Evolutionary conservation across 2,113 vertebrate genomes (phyloP).

Genomic region (Cyanoramphus novaezelandiae): DNA sequence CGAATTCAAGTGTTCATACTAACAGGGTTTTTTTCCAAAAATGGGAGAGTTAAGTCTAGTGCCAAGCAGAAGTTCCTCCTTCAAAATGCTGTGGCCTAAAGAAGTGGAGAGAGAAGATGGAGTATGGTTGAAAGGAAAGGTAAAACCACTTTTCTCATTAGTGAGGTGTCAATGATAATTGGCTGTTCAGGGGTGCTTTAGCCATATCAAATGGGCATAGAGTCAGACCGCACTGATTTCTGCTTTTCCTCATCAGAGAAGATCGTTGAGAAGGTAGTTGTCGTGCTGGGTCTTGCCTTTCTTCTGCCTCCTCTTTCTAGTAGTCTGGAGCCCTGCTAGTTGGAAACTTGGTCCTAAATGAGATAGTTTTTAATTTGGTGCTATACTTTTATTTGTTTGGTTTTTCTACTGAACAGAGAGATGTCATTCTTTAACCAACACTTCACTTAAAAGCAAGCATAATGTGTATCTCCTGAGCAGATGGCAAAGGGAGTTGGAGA

Average conservation of each 20-base stretch:
- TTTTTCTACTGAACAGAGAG: background rate
- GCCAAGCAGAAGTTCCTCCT: background rate
- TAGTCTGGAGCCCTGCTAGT: background rate
- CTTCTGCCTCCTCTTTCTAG: background rate
- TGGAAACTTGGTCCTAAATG: background rate
- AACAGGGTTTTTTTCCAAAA: background rate
- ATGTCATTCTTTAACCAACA: background rate
- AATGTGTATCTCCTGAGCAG: background rate
- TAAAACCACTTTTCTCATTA: accelerated
- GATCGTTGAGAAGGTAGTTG: background rate
- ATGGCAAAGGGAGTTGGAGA: background rate
- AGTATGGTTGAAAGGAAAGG: background rate
- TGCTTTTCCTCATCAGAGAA: background rate
- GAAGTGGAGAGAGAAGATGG: background rate
- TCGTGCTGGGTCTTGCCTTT: background rate
- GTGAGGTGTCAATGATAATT: background rate
- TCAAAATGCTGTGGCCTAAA: background rate
- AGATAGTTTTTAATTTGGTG: background rate
- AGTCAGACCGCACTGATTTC: background rate
- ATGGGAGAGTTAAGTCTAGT: background rate
- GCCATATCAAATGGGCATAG: background rate
- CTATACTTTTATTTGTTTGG: background rate
- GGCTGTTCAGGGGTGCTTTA: background rate
- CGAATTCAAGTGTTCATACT: background rate
- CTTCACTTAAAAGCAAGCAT: background rate